Percentiles rank a stretch among this genome's conserved stretches.
Evolutionary conservation across 92 coral and sea anemone species (phyloP).

Genomic region (Ricordea florida): DNA sequence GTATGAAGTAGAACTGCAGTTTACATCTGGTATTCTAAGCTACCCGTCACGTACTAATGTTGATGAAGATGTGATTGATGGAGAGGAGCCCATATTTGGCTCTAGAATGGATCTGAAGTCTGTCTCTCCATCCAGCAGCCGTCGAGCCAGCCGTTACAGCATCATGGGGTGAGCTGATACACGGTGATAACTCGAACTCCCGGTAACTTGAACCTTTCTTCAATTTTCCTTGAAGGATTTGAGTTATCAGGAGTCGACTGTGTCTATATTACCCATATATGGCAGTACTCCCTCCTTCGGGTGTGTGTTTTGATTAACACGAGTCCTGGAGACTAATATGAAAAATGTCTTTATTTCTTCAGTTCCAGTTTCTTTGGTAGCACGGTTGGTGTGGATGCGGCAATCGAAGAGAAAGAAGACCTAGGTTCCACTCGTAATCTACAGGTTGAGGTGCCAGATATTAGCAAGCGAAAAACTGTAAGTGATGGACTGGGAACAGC

Average conservation of each 20-base stretch:
- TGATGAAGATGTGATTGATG: conserved; percentile 93
- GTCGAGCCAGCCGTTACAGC: conserved; percentile 83
- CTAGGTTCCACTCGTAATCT: conserved; percentile 68
- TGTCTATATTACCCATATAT: too few species aligned
- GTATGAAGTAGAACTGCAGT: conserved; percentile 96
- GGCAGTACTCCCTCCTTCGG: too few species aligned
- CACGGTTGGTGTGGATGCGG: conserved; percentile 65
- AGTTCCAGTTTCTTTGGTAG: conserved; percentile 88
- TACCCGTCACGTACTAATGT: conserved; percentile 95
- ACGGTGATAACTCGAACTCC: not conserved
- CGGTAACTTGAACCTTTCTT: not conserved
- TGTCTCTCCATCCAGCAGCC: conserved; percentile 52
- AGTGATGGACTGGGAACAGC: too few species aligned
- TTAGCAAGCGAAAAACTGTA: conserved; percentile 69
- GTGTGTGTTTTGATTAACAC: too few species aligned
- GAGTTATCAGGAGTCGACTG: too few species aligned
- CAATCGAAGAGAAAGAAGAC: conserved; percentile 72
- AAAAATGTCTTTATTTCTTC: too few species aligned
- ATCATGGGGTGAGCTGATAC: conserved; percentile 61
- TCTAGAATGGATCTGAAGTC: conserved; percentile 87
- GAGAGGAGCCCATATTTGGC: conserved; percentile 97
- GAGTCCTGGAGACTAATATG: too few species aligned
- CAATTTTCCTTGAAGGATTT: not conserved
- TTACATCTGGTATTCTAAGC: conserved; percentile 91
- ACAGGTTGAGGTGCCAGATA: conserved; percentile 87